These are phyloP conservation scores for Dreissena rostriformis DNA, from an alignment of 1,140 invertebrate species.

Conservation along the genomic window DNA sequence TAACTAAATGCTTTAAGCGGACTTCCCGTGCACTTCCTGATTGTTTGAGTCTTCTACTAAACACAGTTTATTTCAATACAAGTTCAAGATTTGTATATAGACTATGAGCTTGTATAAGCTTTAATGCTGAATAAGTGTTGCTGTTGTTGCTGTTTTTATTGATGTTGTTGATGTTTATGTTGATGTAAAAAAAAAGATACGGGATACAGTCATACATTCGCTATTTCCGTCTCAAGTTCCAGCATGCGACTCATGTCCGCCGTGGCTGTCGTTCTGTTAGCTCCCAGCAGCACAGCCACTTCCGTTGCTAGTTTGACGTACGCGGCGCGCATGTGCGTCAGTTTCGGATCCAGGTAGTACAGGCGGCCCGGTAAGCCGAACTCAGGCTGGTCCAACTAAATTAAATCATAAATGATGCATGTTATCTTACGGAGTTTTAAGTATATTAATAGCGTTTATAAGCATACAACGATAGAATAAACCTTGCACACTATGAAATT, in stretches of 20 bases:
- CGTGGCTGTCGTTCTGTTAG: conserved; percentile 83
- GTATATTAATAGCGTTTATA: no score
- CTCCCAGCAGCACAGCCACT: conserved; percentile 88
- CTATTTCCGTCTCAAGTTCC: conserved; percentile 89
- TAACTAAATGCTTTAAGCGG: no score
- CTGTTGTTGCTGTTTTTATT: background rate
- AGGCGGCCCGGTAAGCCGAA: conserved; percentile 89
- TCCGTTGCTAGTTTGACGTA: conserved; percentile 91
- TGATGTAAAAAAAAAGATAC: background rate
- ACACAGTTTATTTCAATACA: no score
- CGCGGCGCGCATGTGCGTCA: conserved; percentile 83
- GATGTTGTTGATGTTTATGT: background rate
- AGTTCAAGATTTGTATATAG: no score
- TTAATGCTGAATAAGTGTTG: no score
- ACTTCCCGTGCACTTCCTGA: no score
- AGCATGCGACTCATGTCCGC: conserved; percentile 88
- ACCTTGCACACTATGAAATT: no score
- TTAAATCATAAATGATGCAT: no score
- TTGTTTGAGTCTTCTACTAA: no score
- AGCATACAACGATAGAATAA: no score
- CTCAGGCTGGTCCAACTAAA: conserved; percentile 81
- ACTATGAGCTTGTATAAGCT: no score
- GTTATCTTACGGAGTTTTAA: no score
- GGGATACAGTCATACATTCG: conserved; percentile 84
- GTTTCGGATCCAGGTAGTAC: conserved; percentile 89